Evolutionary conservation across 2,888 invertebrate genomes (phyloP), one percentile per base, ranked within the genome.

Genomic region (Megalurothrips usitatus): DNA sequence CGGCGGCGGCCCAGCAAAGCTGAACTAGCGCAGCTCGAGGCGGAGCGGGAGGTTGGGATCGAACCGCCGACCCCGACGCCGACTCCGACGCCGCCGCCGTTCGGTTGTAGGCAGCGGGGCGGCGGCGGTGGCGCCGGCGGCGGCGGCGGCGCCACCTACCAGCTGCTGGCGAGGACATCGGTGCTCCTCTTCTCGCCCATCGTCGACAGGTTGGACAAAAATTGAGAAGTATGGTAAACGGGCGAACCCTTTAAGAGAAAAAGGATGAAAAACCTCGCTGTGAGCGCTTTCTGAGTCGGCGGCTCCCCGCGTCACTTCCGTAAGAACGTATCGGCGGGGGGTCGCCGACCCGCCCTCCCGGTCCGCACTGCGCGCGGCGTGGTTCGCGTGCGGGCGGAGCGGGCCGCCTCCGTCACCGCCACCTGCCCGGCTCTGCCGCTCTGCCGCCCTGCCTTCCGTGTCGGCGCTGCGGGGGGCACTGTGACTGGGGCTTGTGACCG

Each of bases 141-240:
- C 0, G 23, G 23, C 6, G 68, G 68, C 9, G 68, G 68, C n/a
- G 68, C 68, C 23, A 23, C 68, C 23, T 23, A 68, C 68, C 68
- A 68, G 68, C 68, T 68, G 68, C 68, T 68, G 23, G 23, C 68
- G 68, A 68, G 68, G 23, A 68, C 68, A 23, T 68, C 68, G 68
- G 11, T 68, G 68, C 68, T 68, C 9, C 68, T 68, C 68, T 68
- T 68, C 68, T 68, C 68, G 68, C 68, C 68, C n/a, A n/a, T 68
- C 68, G 68, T 68, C 68, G 68, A 68, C 68, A 68, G 68, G 68
- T 23, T 68, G 68, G 68, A 23, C 34, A 43, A 43, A n/a, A n/a
- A n/a, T n/a, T 43, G 34, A 43, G 34, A 4, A 6, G 34, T 4
- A 43, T 6, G 34, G 34, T 43, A 43, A 43, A 43, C 34, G 34